Evolutionary conservation across 2,888 invertebrate genomes (phyloP), one percentile per base, ranked within the genome.

Genomic region (Xanthorhoe designata): DNA sequence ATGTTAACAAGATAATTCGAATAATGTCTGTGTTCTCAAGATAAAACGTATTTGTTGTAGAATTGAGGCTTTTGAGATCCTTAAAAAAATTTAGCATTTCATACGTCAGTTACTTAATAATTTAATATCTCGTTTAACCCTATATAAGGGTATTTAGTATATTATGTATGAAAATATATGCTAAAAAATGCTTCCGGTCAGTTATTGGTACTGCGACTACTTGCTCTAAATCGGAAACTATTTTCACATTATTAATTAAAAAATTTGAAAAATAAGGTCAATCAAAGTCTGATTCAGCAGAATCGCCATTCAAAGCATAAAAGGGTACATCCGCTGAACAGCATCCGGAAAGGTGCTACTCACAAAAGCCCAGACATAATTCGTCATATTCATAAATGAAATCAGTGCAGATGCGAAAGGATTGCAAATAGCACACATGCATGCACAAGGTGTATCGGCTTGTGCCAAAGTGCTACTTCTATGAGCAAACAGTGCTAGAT

Each of bases 391-490:
- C 91, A 91, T 88, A 90, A 86, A 90, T 91, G 90, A 89, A 92
- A 92, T 92, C 91, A 90, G 90, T 90, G 91, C 91, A 91, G 92
- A 92, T 93, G 92, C 80, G 89, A 92, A 92, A 92, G 92, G 92
- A 92, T 92, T 92, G 90, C 90, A 90, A n/a, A 91, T 90, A 57
- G 47, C 47, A 15, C 89, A 89, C 89, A 90, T 91, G 91, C 82
- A 42, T 42, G 13, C 13, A 13, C 91, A 93, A 93, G 92, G 92
- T 93, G 91, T 82, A 85, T 75, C 73, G 90, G 91, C 92, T 91
- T 92, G 92, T 87, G 92, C 92, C 91, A 83, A 88, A 73, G 71
- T 60, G 87, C 86, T 75, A 85, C 84, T 87, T 81, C 78, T 75
- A 77, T 78, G 68, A 52, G 76, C 84, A 86, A 88, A 88, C 84